phyloP scores from a whole-genome alignment of 2,797 vertebrate genomes.

The Xiphophorus birchmanni region DNA sequence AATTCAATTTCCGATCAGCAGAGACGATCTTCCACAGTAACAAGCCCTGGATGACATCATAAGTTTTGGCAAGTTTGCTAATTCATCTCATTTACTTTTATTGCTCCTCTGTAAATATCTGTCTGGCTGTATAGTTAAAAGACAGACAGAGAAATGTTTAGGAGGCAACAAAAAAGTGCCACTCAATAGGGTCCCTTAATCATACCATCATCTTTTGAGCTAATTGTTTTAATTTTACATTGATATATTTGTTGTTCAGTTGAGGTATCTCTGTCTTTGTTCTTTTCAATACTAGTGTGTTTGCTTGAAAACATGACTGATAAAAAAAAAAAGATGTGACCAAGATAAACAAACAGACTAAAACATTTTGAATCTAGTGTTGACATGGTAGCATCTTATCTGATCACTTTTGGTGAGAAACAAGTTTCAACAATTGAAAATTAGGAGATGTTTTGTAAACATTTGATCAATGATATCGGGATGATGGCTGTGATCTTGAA shows the following conservation, averaged over 20 bases:
- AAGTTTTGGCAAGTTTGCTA: background rate
- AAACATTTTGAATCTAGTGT: background rate
- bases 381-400: background rate
- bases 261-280: background rate
- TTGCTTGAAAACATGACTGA: background rate
- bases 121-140: background rate
- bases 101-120: background rate
- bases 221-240: background rate
- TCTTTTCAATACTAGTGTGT: background rate
- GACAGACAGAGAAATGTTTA: background rate
- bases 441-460: background rate
- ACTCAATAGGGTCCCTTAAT: background rate
- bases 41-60: background rate
- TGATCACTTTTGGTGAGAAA: background rate
- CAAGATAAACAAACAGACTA: background rate
- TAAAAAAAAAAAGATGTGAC: background rate
- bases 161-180: too few species aligned
- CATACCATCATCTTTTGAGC: background rate
- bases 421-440: background rate
- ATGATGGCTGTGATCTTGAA: background rate
- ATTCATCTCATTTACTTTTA: background rate
- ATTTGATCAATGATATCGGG: background rate
- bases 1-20: too few species aligned
- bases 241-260: background rate
- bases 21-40: background rate